Conservation (phyloP, 1,140 invertebrate species). For the Lordiphosa collinella region DNA sequence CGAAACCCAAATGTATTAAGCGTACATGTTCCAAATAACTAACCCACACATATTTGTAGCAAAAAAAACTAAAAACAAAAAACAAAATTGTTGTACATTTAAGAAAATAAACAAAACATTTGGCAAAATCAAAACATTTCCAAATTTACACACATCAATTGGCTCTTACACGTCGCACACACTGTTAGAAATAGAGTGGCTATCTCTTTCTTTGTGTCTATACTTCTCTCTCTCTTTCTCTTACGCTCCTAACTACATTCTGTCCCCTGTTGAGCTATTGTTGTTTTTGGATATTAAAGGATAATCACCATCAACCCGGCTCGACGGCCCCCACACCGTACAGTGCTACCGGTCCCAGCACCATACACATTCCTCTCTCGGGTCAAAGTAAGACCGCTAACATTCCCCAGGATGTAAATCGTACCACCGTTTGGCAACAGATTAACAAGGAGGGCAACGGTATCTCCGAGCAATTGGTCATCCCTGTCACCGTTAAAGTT, state of each 20-base stretch:
- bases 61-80: slow-evolving; percentile 10
- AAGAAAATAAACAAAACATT: slow-evolving; percentile 46
- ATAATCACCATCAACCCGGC: slow-evolving; percentile 61
- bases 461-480: slow-evolving; percentile 64
- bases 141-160: slow-evolving; percentile 34
- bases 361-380: slow-evolving; percentile 82
- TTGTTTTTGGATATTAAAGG: slow-evolving; percentile 66
- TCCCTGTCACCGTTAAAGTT: slow-evolving; percentile 69
- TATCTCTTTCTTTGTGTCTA: slow-evolving; percentile 19
- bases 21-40: slow-evolving; percentile 62
- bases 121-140: slow-evolving; percentile 38
- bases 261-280: slow-evolving; percentile 27
- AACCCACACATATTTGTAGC: slow-evolving; percentile 48
- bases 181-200: slow-evolving; percentile 19
- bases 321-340: slow-evolving; percentile 55
- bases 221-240: slow-evolving; percentile 20
- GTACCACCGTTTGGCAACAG: slow-evolving; percentile 96
- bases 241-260: slow-evolving; percentile 9
- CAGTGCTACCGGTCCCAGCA: slow-evolving; percentile 45
- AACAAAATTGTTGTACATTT: slow-evolving; percentile 43
- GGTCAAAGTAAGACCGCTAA: slow-evolving; percentile 85
- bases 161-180: slow-evolving; percentile 24
- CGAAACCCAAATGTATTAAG: slow-evolving; percentile 62
- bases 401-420: slow-evolving; percentile 95
- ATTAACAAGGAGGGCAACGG: slow-evolving; percentile 83